A percentile compares a stretch with the other conserved stretches of the same genome.
Evolutionary conservation across 2,797 vertebrate genomes (phyloP).

Genomic region (Hyperoplus lanceolatus): DNA sequence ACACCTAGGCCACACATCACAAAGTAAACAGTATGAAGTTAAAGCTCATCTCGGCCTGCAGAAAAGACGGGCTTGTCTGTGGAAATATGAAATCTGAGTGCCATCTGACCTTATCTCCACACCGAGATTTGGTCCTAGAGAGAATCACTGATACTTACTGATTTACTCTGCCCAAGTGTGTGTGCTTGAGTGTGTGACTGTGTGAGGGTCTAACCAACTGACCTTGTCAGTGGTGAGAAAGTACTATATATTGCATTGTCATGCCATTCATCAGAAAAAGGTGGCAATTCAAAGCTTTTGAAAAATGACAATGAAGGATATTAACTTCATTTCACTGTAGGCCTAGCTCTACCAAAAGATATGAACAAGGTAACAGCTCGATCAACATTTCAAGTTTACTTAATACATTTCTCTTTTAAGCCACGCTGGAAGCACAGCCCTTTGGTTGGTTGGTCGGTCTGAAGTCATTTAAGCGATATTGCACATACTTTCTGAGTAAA

Average conservation of each 20-base stretch:
- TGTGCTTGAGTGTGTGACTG: slow-evolving; percentile 24
- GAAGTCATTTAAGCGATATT: background rate
- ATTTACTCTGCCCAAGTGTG: slow-evolving; percentile 48
- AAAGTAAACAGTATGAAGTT: slow-evolving; percentile 62
- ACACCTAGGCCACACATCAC: slow-evolving; percentile 58
- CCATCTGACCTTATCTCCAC: slow-evolving; percentile 79
- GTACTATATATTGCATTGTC: slow-evolving; percentile 75
- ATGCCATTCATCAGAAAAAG: slow-evolving; percentile 68
- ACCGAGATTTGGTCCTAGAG: slow-evolving; percentile 74
- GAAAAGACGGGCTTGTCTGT: slow-evolving; percentile 73
- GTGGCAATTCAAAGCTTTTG: slow-evolving; percentile 72
- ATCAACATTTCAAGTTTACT: slow-evolving; percentile 27
- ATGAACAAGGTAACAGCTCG: slow-evolving; percentile 60
- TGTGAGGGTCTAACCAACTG: slow-evolving; percentile 65
- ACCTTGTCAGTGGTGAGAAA: slow-evolving; percentile 74
- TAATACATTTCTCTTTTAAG: background rate
- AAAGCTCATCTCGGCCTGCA: slow-evolving; percentile 63
- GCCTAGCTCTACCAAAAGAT: slow-evolving; percentile 58
- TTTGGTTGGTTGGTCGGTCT: background rate
- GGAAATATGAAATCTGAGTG: slow-evolving; percentile 79
- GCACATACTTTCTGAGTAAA: background rate
- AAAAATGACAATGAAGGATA: slow-evolving; percentile 69
- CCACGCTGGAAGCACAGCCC: background rate
- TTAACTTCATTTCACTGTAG: slow-evolving; percentile 68
- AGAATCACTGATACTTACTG: slow-evolving; percentile 72